Conservation (phyloP, 2,888 invertebrate genomes). For the Lamproptera curius region DNA sequence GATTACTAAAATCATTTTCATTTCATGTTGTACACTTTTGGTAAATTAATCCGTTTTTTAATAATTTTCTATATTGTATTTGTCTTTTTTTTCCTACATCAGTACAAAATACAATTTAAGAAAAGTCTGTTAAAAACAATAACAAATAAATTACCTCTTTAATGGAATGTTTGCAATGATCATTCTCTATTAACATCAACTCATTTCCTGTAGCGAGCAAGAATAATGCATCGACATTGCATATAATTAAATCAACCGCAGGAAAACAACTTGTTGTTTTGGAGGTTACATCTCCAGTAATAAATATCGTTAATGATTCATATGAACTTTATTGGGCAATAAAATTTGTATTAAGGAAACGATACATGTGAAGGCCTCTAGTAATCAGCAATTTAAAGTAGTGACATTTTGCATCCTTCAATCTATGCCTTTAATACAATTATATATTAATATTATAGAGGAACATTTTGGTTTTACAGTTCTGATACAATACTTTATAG, state of each 20-base stretch:
- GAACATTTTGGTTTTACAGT: neutral
- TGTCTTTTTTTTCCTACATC: too few relatives aligned
- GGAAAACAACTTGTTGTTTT: conserved; percentile 14
- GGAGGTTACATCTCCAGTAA: conserved; percentile 6
- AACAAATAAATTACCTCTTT: too few relatives aligned
- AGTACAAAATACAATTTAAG: too few relatives aligned
- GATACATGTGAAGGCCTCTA: neutral
- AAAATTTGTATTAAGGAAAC: conserved; percentile 12
- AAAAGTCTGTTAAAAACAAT: too few relatives aligned
- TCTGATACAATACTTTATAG: too few relatives aligned
- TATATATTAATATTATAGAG: neutral
- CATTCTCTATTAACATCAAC: neutral
- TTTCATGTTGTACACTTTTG: too few relatives aligned
- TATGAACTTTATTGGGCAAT: conserved; percentile 2
- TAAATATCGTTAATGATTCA: conserved; percentile 13
- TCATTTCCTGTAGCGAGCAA: neutral
- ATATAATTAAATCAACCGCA: neutral
- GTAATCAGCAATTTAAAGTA: neutral
- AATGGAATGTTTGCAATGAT: too few relatives aligned
- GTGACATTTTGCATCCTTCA: neutral
- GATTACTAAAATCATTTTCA: too few relatives aligned
- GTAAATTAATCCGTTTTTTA: too few relatives aligned
- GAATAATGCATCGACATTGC: neutral
- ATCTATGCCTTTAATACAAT: neutral
- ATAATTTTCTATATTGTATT: too few relatives aligned